These are phyloP conservation scores for Hycleus phaleratus DNA, from an alignment of 1,140 invertebrate genomes.

Conservation along the genomic window DNA sequence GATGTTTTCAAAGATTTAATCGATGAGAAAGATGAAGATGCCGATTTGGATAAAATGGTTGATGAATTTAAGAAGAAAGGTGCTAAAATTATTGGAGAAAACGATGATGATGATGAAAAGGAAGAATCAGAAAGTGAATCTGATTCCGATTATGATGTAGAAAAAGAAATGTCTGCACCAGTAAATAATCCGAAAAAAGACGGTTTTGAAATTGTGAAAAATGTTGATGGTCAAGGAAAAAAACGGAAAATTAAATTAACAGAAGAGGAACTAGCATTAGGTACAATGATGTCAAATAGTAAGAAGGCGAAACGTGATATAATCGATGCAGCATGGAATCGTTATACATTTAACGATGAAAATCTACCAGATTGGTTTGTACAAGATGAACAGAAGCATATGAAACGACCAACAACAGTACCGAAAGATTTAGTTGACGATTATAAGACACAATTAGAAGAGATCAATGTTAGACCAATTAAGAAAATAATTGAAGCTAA, in stretches of 20 bases:
- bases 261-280: slow-evolving; percentile 80
- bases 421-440: slow-evolving; percentile 68
- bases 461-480: slow-evolving; percentile 88
- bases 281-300: slow-evolving; percentile 74
- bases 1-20: slow-evolving; percentile 78
- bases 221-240: slow-evolving; percentile 1
- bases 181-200: slow-evolving; percentile 43
- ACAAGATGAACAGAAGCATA: slow-evolving; percentile 88
- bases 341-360: slow-evolving; percentile 81
- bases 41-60: slow-evolving; percentile 74
- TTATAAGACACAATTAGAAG: slow-evolving; percentile 69
- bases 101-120: slow-evolving; percentile 16
- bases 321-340: slow-evolving; percentile 83
- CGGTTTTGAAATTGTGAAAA: slow-evolving; percentile 60
- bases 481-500: slow-evolving; percentile 99
- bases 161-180: slow-evolving; percentile 39
- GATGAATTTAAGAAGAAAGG: slow-evolving; percentile 67
- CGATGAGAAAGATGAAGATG: slow-evolving; percentile 78
- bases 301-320: slow-evolving; percentile 81
- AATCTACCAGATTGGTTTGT: slow-evolving; percentile 95
- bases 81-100: slow-evolving; percentile 33
- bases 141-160: slow-evolving; percentile 53
- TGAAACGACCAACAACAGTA: slow-evolving; percentile 68
- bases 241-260: slow-evolving; percentile 67
- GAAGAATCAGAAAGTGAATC: slow-evolving; percentile 28